phyloP scores from a whole-genome alignment of 30 jellyfish, hydroid and myxozoan genomes.

The Aurelia coerulea region DNA sequence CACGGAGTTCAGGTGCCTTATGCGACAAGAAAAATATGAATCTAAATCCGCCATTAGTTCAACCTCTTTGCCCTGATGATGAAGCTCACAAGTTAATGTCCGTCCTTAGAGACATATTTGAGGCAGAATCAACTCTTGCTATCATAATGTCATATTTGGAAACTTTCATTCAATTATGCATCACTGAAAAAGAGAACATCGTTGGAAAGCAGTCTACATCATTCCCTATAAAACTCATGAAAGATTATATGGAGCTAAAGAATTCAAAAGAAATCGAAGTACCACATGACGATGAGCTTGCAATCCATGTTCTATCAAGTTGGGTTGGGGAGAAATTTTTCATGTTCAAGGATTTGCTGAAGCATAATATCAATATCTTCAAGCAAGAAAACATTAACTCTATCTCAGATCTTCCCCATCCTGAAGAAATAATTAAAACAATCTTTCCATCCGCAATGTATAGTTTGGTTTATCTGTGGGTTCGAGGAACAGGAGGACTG shows the following conservation, averaged over 20 bases:
- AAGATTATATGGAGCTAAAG: slow-evolving; percentile 58
- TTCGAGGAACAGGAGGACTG: slow-evolving; percentile 28
- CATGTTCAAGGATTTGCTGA: slow-evolving; percentile 35
- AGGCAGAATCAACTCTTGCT: slow-evolving; percentile 26
- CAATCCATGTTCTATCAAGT: slow-evolving; percentile 55
- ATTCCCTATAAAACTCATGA: slow-evolving; percentile 57
- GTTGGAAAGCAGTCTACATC: slow-evolving; percentile 48
- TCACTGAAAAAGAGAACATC: slow-evolving; percentile 46
- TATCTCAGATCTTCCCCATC: slow-evolving; percentile 61
- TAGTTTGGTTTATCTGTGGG: slow-evolving; percentile 58
- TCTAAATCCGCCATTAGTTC: neutral
- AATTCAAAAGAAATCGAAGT: neutral
- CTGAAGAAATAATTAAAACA: slow-evolving; percentile 47
- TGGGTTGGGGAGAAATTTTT: slow-evolving; percentile 75
- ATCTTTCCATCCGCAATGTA: slow-evolving; percentile 72
- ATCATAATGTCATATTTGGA: slow-evolving; percentile 43
- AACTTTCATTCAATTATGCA: slow-evolving; percentile 21
- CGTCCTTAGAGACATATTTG: neutral
- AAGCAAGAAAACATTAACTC: slow-evolving; percentile 47
- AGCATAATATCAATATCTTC: slow-evolving; percentile 40
- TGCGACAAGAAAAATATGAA: neutral
- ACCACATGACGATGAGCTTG: slow-evolving; percentile 49
- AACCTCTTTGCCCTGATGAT: neutral
- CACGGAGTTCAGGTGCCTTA: neutral
- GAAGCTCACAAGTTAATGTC: neutral